Conservation (phyloP, 2,888 invertebrate genomes). For the Sacculina carcini region DNA sequence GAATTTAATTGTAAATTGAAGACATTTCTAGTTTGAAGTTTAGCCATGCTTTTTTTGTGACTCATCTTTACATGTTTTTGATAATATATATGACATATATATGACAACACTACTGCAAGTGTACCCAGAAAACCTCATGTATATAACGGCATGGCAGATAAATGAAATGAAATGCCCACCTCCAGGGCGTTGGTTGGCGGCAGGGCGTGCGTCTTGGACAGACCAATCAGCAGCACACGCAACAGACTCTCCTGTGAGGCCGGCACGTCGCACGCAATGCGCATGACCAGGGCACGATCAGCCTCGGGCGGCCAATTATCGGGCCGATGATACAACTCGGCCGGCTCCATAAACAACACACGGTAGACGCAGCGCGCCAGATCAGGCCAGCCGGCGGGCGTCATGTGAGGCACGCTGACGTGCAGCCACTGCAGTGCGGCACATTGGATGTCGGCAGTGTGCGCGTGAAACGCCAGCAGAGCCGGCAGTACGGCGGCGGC, state of each 20-base stretch:
- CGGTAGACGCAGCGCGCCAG: constrained; percentile 42
- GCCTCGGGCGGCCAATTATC: constrained; percentile 66
- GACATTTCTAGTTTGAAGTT: too few relatives aligned
- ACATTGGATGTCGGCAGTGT: constrained; percentile 38
- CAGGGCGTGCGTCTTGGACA: constrained; percentile 25
- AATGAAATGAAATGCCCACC: too few relatives aligned
- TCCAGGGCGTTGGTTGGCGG: neutral
- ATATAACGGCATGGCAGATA: too few relatives aligned
- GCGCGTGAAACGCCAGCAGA: constrained; percentile 23
- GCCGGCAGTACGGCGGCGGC: neutral
- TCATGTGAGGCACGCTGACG: constrained; percentile 45
- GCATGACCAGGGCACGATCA: constrained; percentile 47
- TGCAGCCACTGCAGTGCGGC: constrained; percentile 72
- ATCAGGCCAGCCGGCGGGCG: constrained; percentile 39
- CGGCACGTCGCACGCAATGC: constrained; percentile 66
- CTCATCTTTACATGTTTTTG: too few relatives aligned
- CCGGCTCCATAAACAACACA: constrained; percentile 13
- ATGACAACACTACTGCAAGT: too few relatives aligned
- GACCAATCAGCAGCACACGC: constrained; percentile 52
- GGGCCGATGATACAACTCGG: constrained; percentile 21
- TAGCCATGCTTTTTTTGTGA: too few relatives aligned
- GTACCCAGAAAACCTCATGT: too few relatives aligned
- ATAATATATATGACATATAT: too few relatives aligned
- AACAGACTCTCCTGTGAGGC: constrained; percentile 55
- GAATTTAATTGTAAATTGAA: too few relatives aligned